Evolutionary conservation across 2,113 vertebrate species (phyloP), one percentile per base, ranked within the genome.

Genomic region (Myotis brandtii): DNA sequence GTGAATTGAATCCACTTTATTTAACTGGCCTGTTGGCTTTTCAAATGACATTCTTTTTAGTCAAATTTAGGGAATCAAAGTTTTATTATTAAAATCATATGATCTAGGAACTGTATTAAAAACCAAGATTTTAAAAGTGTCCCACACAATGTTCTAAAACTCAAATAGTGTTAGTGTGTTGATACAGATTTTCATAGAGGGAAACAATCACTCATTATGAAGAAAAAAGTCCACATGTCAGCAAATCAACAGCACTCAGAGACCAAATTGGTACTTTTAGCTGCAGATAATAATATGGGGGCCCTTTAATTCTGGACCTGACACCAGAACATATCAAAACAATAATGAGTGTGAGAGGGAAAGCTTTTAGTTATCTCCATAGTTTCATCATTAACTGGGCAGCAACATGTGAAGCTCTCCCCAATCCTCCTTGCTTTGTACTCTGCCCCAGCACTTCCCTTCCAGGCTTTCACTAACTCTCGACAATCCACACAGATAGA

Each of bases 1-100:
- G 96, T 97, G 96, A 98, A 96, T 97, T 97, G 96, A 98, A 97
- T 98, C 97, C 97, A 96, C 97, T 98, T 98, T 97, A 97, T 98
- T 97, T 96, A 96, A 98, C 96, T 97, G 97, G 97, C 94, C 97
- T 97, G 77, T 98, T 98, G 98, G 96, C 95, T 98, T 98, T 97
- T 93, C 94, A 97, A 97, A 97, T 97, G 86, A 89, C 94, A 93
- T 98, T 83, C 95, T 97, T 98, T 98, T 96, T 91, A 93, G 96
- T 97, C 89, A 93, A 96, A 97, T 98, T 97, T 96, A 97, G 92
- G 89, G 93, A 95, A 93, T 98, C 95, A 98, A 97, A 98, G 95
- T 95, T 86, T 79, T 93, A 89, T 94, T 91, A 96, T 97, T 97
- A 97, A 98, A 98, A 97, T 89, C 95, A 95, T 95, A 96, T 96